A percentile compares a stretch with the other conserved stretches of the same genome.
Conservation (phyloP, 2,888 invertebrate species). For the Nomada ferruginata region DNA sequence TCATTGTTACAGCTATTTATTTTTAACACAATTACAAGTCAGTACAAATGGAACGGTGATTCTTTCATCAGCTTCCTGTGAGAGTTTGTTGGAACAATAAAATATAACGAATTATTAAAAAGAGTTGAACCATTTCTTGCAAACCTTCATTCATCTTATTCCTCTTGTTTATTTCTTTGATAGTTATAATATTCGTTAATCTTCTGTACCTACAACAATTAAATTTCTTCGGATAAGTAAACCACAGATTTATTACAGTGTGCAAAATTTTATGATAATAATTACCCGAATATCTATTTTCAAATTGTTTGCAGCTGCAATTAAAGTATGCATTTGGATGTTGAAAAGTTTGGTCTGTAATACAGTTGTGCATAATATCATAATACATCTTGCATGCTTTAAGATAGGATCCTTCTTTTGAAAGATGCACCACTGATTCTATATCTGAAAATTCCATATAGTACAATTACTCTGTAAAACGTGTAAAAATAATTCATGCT, state of each 20-base stretch:
- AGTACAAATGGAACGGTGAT: background rate
- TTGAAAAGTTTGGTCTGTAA: constrained; percentile 88
- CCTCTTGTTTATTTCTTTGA: no score
- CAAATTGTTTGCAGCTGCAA: constrained; percentile 78
- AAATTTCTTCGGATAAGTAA: background rate
- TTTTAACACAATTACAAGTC: background rate
- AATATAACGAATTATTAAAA: background rate
- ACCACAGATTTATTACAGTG: background rate
- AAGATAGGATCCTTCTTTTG: constrained; percentile 92
- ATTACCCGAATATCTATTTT: constrained; percentile 15
- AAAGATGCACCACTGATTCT: constrained; percentile 89
- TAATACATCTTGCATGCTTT: constrained; percentile 96
- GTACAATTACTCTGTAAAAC: background rate
- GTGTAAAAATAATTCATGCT: no score
- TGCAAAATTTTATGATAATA: background rate
- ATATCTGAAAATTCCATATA: constrained; percentile 85
- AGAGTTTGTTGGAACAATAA: background rate
- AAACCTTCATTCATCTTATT: no score
- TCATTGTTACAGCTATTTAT: constrained; percentile 13
- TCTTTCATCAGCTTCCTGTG: background rate
- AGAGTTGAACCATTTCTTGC: no score
- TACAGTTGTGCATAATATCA: constrained; percentile 88
- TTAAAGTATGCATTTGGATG: constrained; percentile 97
- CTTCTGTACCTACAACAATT: constrained; percentile 17
- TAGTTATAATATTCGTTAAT: constrained; percentile 2